Percentiles rank a stretch among this genome's conserved stretches.
phyloP scores from a whole-genome alignment of 2,888 invertebrate genomes.

The Acanthosepion lycidas region DNA sequence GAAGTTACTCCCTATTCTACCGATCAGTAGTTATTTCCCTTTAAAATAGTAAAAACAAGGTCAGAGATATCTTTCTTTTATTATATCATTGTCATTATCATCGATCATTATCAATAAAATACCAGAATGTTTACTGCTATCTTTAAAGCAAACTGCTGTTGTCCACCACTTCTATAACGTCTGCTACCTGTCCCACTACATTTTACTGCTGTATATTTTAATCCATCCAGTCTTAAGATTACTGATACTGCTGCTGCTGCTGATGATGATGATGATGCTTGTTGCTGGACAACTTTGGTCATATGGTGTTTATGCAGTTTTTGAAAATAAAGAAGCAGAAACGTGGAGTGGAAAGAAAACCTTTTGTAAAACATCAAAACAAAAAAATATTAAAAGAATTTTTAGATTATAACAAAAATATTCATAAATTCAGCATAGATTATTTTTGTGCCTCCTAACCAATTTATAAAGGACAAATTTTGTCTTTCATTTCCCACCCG shows the following conservation, averaged over 20 bases:
- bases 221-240: conserved; percentile 21
- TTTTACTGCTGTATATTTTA: background rate
- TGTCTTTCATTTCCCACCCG: background rate
- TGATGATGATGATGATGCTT: conserved; percentile 10
- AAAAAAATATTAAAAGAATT: no score
- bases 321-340: background rate
- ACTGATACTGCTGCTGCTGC: conserved; percentile 25
- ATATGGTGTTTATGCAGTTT: background rate
- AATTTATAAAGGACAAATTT: background rate
- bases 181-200: background rate
- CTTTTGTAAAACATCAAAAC: background rate
- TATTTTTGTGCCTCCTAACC: background rate
- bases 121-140: background rate
- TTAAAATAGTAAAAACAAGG: background rate
- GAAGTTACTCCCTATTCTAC: background rate
- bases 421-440: background rate
- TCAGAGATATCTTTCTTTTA: no score
- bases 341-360: background rate
- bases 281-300: conserved; percentile 22
- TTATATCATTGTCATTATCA: background rate
- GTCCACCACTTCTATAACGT: background rate
- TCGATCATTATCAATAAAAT: background rate
- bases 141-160: background rate
- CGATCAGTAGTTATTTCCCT: background rate
- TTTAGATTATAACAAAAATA: background rate